These are phyloP conservation scores for Protaetia brevitarsis DNA, from an alignment of 1,140 invertebrate genomes.

Conservation along the genomic window DNA sequence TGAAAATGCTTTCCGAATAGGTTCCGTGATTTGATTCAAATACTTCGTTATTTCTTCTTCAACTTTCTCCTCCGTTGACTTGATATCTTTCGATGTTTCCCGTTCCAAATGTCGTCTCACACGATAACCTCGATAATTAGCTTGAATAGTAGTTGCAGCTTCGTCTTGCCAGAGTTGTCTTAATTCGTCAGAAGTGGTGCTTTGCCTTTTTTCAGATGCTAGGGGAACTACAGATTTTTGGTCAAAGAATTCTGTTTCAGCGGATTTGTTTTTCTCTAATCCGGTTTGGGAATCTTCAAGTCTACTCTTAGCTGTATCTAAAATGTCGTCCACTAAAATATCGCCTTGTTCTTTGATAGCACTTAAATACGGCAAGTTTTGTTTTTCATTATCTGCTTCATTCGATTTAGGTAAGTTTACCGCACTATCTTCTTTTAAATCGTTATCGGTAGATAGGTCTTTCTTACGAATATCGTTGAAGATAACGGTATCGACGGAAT, in stretches of 20 bases:
- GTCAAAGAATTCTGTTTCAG: background rate
- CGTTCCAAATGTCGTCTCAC: background rate
- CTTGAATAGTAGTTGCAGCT: slow-evolving; percentile 17
- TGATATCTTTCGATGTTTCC: background rate
- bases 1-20: slow-evolving; percentile 9
- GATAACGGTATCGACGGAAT: slow-evolving; percentile 37
- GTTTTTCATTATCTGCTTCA: too few species aligned
- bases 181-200: background rate
- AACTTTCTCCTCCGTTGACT: background rate
- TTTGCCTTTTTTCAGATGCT: background rate
- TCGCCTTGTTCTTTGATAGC: background rate
- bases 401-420: background rate
- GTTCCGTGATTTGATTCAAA: slow-evolving; percentile 16
- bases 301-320: background rate
- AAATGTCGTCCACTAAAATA: background rate
- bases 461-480: background rate
- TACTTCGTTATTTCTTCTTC: slow-evolving; percentile 11
- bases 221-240: background rate
- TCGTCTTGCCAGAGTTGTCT: slow-evolving; percentile 6
- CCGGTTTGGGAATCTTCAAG: too few species aligned
- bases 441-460: background rate
- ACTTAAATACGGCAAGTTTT: too few species aligned
- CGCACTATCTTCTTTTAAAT: background rate
- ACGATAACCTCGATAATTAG: slow-evolving; percentile 6
- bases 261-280: too few species aligned